phyloP scores from a whole-genome alignment of 2,888 invertebrate genomes.

The Trachelus tabidus region DNA sequence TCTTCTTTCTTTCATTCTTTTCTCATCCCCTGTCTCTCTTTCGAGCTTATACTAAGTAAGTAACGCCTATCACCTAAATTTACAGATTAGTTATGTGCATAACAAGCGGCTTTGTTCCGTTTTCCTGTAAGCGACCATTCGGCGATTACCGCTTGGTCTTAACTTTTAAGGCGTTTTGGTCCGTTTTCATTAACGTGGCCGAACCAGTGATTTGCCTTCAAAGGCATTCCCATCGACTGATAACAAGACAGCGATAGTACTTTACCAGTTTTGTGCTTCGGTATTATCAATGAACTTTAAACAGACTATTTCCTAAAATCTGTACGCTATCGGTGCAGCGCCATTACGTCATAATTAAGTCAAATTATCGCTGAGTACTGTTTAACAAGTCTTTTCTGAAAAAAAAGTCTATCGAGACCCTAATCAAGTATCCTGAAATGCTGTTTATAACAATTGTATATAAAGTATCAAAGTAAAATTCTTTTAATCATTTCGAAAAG shows the following conservation, averaged over 20 bases:
- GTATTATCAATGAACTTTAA: not conserved
- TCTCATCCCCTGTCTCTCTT: not conserved
- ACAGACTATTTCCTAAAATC: not conserved
- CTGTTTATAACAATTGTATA: not conserved
- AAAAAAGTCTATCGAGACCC: not conserved
- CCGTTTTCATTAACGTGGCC: conserved; percentile 43
- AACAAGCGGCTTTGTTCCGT: conserved; percentile 46
- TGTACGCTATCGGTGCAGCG: not conserved
- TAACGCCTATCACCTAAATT: conserved; percentile 43
- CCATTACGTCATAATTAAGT: not conserved
- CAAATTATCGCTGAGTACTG: not conserved
- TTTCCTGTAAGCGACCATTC: not conserved
- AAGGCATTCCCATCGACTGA: not conserved
- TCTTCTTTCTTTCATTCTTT: not conserved
- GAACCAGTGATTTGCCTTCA: not conserved
- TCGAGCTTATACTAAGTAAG: conserved; percentile 36
- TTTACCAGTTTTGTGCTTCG: not conserved
- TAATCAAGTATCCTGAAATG: not conserved
- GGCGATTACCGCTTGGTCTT: not conserved
- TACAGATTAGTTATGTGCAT: conserved; percentile 44
- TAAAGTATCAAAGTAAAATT: not conserved
- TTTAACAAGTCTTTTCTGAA: not conserved
- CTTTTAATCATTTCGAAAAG: not conserved
- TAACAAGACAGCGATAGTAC: not conserved
- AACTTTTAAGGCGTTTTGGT: conserved; percentile 58